These are phyloP conservation scores for Entelurus aequoreus DNA, from an alignment of 2,113 vertebrate species.

Conservation along the genomic window DNA sequence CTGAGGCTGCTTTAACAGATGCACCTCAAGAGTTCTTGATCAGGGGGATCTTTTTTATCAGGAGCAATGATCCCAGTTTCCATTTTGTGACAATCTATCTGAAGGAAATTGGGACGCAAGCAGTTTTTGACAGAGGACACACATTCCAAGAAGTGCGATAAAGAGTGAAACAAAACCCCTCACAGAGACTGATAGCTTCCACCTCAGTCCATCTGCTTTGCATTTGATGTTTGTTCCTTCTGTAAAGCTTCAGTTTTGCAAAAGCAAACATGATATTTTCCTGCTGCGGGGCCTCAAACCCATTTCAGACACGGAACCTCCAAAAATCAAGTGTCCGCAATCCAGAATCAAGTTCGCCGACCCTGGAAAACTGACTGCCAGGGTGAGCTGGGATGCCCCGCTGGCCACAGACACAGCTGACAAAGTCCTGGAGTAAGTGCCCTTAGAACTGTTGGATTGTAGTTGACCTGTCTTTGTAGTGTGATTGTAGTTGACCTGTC, in stretches of 20 bases:
- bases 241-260: neutral
- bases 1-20: too few species aligned
- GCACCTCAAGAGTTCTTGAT: too few species aligned
- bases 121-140: neutral
- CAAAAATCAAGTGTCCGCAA: slow-evolving; percentile 86
- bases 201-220: slow-evolving; percentile 20
- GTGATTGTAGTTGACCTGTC: slow-evolving; percentile 65
- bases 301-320: slow-evolving; percentile 83
- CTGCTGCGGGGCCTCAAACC: slow-evolving; percentile 14
- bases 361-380: slow-evolving; percentile 83
- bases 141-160: neutral
- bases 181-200: neutral
- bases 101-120: too few species aligned
- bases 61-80: too few species aligned
- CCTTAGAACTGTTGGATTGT: neutral
- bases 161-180: neutral
- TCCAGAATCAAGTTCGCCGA: slow-evolving; percentile 86
- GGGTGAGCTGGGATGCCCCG: slow-evolving; percentile 85
- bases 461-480: slow-evolving; percentile 56
- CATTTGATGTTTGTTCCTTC: slow-evolving; percentile 7
- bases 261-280: slow-evolving; percentile 26
- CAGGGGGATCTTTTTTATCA: too few species aligned
- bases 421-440: slow-evolving; percentile 77
- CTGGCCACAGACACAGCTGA: slow-evolving; percentile 85
- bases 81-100: too few species aligned